Percentiles rank a stretch among this genome's conserved stretches.
Evolutionary conservation across 2,888 invertebrate species (phyloP).

Genomic region (Uropetala carovei): DNA sequence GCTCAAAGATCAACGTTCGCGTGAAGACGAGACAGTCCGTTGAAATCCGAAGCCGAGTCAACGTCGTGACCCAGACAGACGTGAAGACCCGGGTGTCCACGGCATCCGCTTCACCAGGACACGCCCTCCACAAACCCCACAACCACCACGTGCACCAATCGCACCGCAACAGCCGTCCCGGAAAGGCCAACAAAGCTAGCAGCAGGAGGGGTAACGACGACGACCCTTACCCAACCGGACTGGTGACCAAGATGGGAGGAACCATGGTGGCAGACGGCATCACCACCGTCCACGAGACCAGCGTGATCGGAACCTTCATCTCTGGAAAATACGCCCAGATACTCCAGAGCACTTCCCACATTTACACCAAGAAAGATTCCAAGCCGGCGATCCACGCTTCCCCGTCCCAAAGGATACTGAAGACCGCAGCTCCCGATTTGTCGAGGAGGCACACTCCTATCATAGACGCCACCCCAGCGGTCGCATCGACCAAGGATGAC

Average conservation of each 20-base stretch:
- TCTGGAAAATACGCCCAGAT: slow-evolving; percentile 93
- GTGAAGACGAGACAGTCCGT: slow-evolving; percentile 76
- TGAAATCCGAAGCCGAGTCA: slow-evolving; percentile 74
- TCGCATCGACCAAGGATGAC: slow-evolving; percentile 14
- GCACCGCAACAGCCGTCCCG: slow-evolving; percentile 74
- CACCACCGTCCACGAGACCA: slow-evolving; percentile 91
- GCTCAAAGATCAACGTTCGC: slow-evolving; percentile 76
- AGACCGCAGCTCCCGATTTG: slow-evolving; percentile 84
- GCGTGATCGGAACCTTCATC: slow-evolving; percentile 92
- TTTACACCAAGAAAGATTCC: slow-evolving; percentile 71
- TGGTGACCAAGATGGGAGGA: slow-evolving; percentile 90
- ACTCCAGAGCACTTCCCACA: slow-evolving; percentile 87
- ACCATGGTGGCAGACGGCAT: slow-evolving; percentile 86
- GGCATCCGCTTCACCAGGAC: background rate
- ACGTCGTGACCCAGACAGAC: slow-evolving; percentile 69
- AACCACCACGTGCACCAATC: background rate
- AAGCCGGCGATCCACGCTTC: slow-evolving; percentile 73
- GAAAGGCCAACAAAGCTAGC: slow-evolving; percentile 71
- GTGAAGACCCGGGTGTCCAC: slow-evolving; percentile 58
- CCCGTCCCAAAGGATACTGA: slow-evolving; percentile 83
- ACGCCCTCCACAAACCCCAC: background rate
- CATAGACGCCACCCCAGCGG: slow-evolving; percentile 30
- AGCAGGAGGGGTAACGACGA: slow-evolving; percentile 76
- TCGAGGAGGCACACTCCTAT: slow-evolving; percentile 53
- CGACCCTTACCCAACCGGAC: slow-evolving; percentile 85